A percentile compares a stretch with the other conserved stretches of the same genome.
These are phyloP conservation scores for Onychostoma macrolepis DNA, from an alignment of 2,113 vertebrate species.

Conservation along the genomic window DNA sequence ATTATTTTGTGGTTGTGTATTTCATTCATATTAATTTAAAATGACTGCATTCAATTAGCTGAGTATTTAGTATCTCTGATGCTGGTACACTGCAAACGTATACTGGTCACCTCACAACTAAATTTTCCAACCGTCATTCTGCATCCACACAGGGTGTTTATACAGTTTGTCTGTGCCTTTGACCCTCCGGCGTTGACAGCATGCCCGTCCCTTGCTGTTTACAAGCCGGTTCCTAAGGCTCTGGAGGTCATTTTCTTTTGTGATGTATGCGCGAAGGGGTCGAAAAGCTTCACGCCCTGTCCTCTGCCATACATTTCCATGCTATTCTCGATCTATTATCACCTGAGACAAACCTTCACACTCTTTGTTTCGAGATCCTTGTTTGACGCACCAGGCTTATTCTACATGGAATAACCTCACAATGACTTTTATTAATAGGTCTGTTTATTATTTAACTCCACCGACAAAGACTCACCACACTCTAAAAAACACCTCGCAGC, in stretches of 20 bases:
- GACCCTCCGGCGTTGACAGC: not conserved
- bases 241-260: conserved; percentile 51
- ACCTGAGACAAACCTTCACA: conserved; percentile 61
- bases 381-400: conserved; percentile 55
- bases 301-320: conserved; percentile 66
- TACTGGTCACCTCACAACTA: not conserved
- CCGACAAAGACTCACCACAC: conserved; percentile 37
- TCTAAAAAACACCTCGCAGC: conserved; percentile 25
- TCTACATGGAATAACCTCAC: conserved; percentile 48
- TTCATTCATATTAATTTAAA: not conserved
- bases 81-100: not conserved
- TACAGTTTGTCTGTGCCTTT: conserved; percentile 5
- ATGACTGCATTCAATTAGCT: not conserved
- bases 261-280: conserved; percentile 47
- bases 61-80: not conserved
- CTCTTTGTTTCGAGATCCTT: conserved; percentile 68
- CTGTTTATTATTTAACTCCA: conserved; percentile 47
- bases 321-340: conserved; percentile 76
- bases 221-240: conserved; percentile 35
- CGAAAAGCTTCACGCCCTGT: conserved; percentile 47
- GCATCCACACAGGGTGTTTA: conserved; percentile 75
- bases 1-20: not conserved
- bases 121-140: conserved; percentile 56
- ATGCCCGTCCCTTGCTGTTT: conserved; percentile 23
- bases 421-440: conserved; percentile 63